Conservation (phyloP, 2,888 invertebrate species). For the Atrina japonica region DNA sequence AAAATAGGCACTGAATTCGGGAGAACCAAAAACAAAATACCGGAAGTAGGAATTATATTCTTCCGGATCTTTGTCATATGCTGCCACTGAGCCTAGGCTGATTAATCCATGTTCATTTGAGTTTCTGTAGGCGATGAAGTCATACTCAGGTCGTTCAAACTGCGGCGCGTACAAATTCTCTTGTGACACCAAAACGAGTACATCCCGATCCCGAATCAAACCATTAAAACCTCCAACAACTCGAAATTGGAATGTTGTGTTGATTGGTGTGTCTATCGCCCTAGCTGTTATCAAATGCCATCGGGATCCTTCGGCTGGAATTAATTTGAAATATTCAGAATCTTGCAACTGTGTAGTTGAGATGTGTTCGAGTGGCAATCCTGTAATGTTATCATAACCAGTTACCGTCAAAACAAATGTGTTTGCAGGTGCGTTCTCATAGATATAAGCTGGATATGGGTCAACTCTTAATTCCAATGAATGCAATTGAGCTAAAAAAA, state of each 20-base stretch:
- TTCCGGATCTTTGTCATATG: slow-evolving; percentile 56
- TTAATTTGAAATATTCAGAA: slow-evolving; percentile 57
- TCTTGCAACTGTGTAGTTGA: slow-evolving; percentile 43
- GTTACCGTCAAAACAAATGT: slow-evolving; percentile 59
- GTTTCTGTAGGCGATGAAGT: slow-evolving; percentile 58
- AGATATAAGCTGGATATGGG: slow-evolving; percentile 63
- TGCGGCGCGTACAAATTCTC: slow-evolving; percentile 60
- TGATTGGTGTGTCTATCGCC: slow-evolving; percentile 55
- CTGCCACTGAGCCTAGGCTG: slow-evolving; percentile 55
- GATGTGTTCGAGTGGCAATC: slow-evolving; percentile 46
- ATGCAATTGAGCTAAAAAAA: too few species aligned
- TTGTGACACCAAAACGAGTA: slow-evolving; percentile 61
- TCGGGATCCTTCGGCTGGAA: slow-evolving; percentile 34
- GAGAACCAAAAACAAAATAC: slow-evolving; percentile 53
- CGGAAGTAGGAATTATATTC: slow-evolving; percentile 62
- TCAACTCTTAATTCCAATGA: slow-evolving; percentile 46
- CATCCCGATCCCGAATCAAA: slow-evolving; percentile 48
- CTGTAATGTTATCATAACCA: slow-evolving; percentile 56
- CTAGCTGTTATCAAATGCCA: slow-evolving; percentile 55
- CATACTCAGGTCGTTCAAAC: slow-evolving; percentile 51
- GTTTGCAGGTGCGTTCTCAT: slow-evolving; percentile 54
- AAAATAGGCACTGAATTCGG: slow-evolving; percentile 37
- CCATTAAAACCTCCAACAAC: slow-evolving; percentile 51
- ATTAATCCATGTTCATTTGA: slow-evolving; percentile 40
- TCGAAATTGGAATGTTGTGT: slow-evolving; percentile 58